Evolutionary conservation across 2,113 vertebrate species (phyloP).

Genomic region (Calyptomena viridis): DNA sequence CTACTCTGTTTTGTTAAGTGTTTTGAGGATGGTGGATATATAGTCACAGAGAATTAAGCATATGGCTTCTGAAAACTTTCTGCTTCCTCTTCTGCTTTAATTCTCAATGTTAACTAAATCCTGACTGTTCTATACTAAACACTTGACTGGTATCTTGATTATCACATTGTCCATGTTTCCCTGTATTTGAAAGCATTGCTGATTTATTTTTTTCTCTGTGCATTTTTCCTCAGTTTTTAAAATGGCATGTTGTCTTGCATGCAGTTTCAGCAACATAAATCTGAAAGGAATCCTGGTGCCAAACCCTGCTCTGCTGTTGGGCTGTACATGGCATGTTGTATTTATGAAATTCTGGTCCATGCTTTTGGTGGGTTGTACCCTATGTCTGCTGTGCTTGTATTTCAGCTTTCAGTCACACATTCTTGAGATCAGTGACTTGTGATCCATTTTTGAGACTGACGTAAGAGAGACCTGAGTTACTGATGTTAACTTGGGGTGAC

Average conservation of each 20-base stretch:
- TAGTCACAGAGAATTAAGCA: neutral
- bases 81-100: neutral
- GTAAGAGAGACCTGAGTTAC: neutral
- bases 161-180: neutral
- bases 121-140: neutral
- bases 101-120: neutral
- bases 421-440: neutral
- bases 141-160: accelerated
- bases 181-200: neutral
- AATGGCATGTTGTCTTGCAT: neutral
- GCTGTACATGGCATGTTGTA: neutral
- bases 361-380: neutral
- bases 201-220: neutral
- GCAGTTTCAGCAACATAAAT: neutral
- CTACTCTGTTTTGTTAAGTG: neutral
- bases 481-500: neutral
- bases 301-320: neutral
- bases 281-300: neutral
- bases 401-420: neutral
- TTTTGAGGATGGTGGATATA: neutral
- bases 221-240: neutral
- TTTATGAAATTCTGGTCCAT: neutral
- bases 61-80: neutral
- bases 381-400: neutral
- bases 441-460: neutral